Evolutionary conservation across 2,888 invertebrate genomes (phyloP).

Genomic region (Artemia sp.): DNA sequence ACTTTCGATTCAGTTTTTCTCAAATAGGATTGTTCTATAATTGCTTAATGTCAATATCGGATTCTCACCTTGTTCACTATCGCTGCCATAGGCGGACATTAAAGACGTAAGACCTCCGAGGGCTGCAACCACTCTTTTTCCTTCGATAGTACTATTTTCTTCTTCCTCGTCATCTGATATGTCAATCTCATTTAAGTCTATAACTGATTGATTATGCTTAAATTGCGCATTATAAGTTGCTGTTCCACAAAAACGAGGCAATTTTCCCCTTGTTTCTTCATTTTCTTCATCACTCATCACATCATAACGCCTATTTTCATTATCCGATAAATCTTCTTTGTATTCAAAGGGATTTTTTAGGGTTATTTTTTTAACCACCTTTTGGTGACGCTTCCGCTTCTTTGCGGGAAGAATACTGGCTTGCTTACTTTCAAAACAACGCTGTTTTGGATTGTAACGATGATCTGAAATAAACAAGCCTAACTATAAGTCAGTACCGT

Average conservation of each 20-base stretch:
- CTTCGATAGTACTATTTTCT: neutral
- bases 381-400: slow-evolving; percentile 20
- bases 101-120: slow-evolving; percentile 6
- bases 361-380: slow-evolving; percentile 21
- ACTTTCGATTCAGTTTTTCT: no score
- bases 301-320: slow-evolving; percentile 17
- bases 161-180: slow-evolving; percentile 10
- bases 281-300: slow-evolving; percentile 25
- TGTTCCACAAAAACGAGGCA: slow-evolving; percentile 14
- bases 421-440: slow-evolving; percentile 5
- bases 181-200: neutral
- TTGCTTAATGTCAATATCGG: no score
- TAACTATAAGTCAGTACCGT: neutral
- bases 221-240: neutral
- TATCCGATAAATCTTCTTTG: slow-evolving; percentile 21
- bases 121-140: neutral
- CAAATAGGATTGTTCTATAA: no score
- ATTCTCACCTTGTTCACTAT: neutral
- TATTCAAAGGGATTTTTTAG: slow-evolving; percentile 18
- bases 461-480: neutral
- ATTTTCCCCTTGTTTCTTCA: slow-evolving; percentile 16
- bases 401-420: slow-evolving; percentile 2
- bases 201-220: neutral
- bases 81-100: slow-evolving; percentile 8
- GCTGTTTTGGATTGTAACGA: neutral